These are phyloP conservation scores for Rhamphomyia laevipes DNA, from an alignment of 2,888 invertebrate genomes.

Conservation along the genomic window DNA sequence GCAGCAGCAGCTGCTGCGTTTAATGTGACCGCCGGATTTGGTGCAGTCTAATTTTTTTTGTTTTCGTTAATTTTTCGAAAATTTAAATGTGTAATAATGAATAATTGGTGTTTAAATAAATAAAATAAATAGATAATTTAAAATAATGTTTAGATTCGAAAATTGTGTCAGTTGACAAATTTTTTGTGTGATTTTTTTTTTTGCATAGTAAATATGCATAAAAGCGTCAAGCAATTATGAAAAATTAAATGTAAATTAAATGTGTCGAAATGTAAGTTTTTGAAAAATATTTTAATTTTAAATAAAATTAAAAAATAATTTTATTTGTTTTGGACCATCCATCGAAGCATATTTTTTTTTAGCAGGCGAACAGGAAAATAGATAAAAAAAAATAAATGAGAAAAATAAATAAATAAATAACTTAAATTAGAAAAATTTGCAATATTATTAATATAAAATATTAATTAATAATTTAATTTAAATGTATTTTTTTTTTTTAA, in stretches of 20 bases:
- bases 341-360: slow-evolving; percentile 26
- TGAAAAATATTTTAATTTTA: no score
- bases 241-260: no score
- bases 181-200: neutral
- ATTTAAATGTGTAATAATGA: slow-evolving; percentile 1
- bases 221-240: slow-evolving; percentile 9
- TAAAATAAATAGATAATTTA: no score
- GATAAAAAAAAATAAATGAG: slow-evolving; percentile 32
- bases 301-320: slow-evolving; percentile 10
- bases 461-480: no score
- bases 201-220: slow-evolving; percentile 1
- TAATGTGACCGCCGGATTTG: slow-evolving; percentile 25
- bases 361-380: slow-evolving; percentile 33
- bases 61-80: slow-evolving; percentile 3
- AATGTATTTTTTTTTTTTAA: no score
- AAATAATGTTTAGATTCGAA: no score
- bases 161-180: no score
- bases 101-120: no score
- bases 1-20: slow-evolving; percentile 14
- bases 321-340: slow-evolving; percentile 27
- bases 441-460: no score
- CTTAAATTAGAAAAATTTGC: no score
- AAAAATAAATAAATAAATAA: slow-evolving; percentile 13
- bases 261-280: neutral
- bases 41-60: slow-evolving; percentile 26